phyloP scores from a whole-genome alignment of 1,140 invertebrate species.

The Pomacea maculata region DNA sequence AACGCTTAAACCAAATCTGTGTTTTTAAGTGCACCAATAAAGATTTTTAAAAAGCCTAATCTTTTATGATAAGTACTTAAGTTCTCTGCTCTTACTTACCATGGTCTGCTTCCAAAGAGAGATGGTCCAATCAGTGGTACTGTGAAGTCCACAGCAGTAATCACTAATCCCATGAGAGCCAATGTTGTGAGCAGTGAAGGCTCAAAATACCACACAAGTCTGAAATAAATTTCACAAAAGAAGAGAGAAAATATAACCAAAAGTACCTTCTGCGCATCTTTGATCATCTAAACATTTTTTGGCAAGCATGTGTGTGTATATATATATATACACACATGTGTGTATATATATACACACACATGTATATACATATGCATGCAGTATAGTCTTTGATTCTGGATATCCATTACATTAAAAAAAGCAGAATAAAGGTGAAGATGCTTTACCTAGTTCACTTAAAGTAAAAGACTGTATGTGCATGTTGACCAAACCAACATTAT shows the following conservation, averaged over 20 bases:
- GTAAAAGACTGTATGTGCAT: too few relatives aligned
- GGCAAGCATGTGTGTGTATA: too few relatives aligned
- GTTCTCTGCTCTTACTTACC: conserved; percentile 66
- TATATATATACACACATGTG: too few relatives aligned
- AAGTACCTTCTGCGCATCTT: neutral
- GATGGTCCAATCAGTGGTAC: conserved; percentile 78
- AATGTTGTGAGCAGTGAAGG: conserved; percentile 81
- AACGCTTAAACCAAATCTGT: neutral
- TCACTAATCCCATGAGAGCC: conserved; percentile 75
- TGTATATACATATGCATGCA: too few relatives aligned
- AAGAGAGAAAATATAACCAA: conserved; percentile 5
- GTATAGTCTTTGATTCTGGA: too few relatives aligned
- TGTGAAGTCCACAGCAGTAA: conserved; percentile 80
- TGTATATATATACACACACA: too few relatives aligned
- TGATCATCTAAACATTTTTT: neutral
- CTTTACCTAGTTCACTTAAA: too few relatives aligned
- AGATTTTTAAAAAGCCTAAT: neutral
- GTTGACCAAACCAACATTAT: too few relatives aligned
- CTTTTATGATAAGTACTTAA: neutral
- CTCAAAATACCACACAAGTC: conserved; percentile 81
- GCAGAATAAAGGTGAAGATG: too few relatives aligned
- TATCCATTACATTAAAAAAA: too few relatives aligned
- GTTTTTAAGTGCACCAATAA: too few relatives aligned
- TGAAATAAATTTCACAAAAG: conserved; percentile 45
- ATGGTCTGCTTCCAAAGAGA: conserved; percentile 73